A percentile compares a stretch with the other conserved stretches of the same genome.
These are phyloP conservation scores for Drosophila dives DNA, from an alignment of 2,888 invertebrate species.

Conservation along the genomic window DNA sequence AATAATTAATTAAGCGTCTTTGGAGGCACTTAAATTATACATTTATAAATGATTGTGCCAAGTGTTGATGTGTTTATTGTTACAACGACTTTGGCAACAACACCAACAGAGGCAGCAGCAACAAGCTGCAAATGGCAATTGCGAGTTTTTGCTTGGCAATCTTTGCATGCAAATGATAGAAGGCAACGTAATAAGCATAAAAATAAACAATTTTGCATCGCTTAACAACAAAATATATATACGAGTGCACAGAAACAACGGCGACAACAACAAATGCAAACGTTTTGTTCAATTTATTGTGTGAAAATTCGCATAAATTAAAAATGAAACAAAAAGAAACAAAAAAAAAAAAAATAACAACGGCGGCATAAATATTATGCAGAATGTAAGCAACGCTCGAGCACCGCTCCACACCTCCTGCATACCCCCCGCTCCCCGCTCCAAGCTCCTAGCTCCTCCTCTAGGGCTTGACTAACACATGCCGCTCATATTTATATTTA, in stretches of 20 bases:
- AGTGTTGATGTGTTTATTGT: constrained; percentile 78
- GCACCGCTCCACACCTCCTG: constrained; percentile 11
- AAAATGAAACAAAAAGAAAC: constrained; percentile 26
- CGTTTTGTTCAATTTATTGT: constrained; percentile 81
- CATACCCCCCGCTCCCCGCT: not conserved
- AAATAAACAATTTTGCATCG: constrained; percentile 70
- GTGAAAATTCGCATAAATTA: constrained; percentile 81
- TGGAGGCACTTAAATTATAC: constrained; percentile 63
- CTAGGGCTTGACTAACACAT: constrained; percentile 34
- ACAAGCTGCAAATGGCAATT: constrained; percentile 43
- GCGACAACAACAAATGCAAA: constrained; percentile 31
- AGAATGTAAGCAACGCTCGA: constrained; percentile 63
- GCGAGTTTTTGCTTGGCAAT: constrained; percentile 38
- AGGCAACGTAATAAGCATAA: constrained; percentile 74
- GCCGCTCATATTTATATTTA: constrained; percentile 42
- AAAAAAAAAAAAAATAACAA: constrained; percentile 32
- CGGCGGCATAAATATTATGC: constrained; percentile 77
- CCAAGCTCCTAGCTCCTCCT: not conserved
- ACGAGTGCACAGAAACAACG: constrained; percentile 14
- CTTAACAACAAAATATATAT: constrained; percentile 44
- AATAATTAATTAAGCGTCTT: constrained; percentile 74
- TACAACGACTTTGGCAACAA: constrained; percentile 31
- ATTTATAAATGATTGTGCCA: constrained; percentile 78
- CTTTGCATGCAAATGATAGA: constrained; percentile 71
- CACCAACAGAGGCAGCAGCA: constrained; percentile 12